Evolutionary conservation across 2,888 invertebrate species (phyloP).

Genomic region (Drosophila algonquin): DNA sequence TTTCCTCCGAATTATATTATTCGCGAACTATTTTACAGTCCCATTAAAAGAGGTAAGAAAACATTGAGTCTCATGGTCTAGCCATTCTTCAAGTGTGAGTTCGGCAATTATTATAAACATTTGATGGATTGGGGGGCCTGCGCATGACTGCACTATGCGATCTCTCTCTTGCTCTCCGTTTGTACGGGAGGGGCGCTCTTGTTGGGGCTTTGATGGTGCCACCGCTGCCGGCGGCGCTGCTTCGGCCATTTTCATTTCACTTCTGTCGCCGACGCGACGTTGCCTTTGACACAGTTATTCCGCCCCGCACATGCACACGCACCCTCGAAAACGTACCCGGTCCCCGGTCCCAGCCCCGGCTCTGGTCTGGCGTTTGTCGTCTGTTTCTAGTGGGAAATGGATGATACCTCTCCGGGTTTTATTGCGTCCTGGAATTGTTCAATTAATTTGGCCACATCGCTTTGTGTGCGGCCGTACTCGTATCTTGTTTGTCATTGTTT

Average conservation of each 20-base stretch:
- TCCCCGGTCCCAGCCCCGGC: constrained; percentile 29
- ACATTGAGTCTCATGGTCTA: constrained; percentile 6
- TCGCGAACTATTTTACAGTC: too few relatives aligned
- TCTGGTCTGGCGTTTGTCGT: constrained; percentile 37
- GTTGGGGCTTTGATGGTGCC: constrained; percentile 48
- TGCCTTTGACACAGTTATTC: constrained; percentile 74
- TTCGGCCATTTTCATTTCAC: constrained; percentile 68
- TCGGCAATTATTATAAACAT: constrained; percentile 37
- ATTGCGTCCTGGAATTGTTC: constrained; percentile 63
- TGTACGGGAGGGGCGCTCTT: constrained; percentile 26
- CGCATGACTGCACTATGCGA: constrained; percentile 33
- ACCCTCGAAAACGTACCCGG: not conserved
- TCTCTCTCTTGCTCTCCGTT: constrained; percentile 18
- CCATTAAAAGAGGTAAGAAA: too few relatives aligned
- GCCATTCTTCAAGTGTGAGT: constrained; percentile 14
- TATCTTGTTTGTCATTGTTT: constrained; percentile 43
- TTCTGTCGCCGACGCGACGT: constrained; percentile 50
- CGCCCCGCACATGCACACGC: constrained; percentile 23
- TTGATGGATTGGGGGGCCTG: constrained; percentile 27
- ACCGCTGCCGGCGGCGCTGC: constrained; percentile 53
- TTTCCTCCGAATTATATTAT: not conserved
- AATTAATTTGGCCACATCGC: constrained; percentile 62
- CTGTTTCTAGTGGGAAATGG: constrained; percentile 20
- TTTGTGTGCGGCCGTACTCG: constrained; percentile 19
- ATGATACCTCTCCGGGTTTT: constrained; percentile 36